Conservation (phyloP, 2,888 invertebrate genomes). For the Argyresthia goedartella region DNA sequence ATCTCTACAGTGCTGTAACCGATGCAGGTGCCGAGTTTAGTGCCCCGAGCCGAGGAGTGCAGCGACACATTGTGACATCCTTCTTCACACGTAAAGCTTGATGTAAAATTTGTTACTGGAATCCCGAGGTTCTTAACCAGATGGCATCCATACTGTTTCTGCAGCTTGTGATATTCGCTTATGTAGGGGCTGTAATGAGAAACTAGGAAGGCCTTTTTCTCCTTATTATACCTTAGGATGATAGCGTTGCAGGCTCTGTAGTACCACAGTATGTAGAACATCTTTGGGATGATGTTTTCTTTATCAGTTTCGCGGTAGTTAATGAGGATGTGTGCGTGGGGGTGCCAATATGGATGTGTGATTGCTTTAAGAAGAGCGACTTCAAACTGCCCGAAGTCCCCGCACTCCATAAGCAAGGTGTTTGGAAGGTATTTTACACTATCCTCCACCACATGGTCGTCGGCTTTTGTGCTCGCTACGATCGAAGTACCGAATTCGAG, state of each 20-base stretch:
- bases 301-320: slow-evolving; percentile 26
- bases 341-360: slow-evolving; percentile 38
- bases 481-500: slow-evolving; percentile 27
- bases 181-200: slow-evolving; percentile 36
- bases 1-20: slow-evolving; percentile 28
- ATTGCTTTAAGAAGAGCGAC: slow-evolving; percentile 27
- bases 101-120: slow-evolving; percentile 26
- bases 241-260: slow-evolving; percentile 34
- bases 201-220: slow-evolving; percentile 18
- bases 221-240: slow-evolving; percentile 32
- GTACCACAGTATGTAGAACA: slow-evolving; percentile 46
- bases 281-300: slow-evolving; percentile 23
- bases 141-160: slow-evolving; percentile 37
- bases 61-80: slow-evolving; percentile 36
- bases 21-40: slow-evolving; percentile 43
- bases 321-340: slow-evolving; percentile 35
- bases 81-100: slow-evolving; percentile 33
- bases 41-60: slow-evolving; percentile 27
- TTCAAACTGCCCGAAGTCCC: slow-evolving; percentile 31
- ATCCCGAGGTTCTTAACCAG: slow-evolving; percentile 31
- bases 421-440: slow-evolving; percentile 34
- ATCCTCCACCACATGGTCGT: slow-evolving; percentile 30
- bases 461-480: slow-evolving; percentile 22
- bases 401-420: slow-evolving; percentile 29
- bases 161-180: slow-evolving; percentile 23